Base-by-base conservation (phyloP, 2,113 vertebrate genomes). In the Tonatia bakeri region DNA sequence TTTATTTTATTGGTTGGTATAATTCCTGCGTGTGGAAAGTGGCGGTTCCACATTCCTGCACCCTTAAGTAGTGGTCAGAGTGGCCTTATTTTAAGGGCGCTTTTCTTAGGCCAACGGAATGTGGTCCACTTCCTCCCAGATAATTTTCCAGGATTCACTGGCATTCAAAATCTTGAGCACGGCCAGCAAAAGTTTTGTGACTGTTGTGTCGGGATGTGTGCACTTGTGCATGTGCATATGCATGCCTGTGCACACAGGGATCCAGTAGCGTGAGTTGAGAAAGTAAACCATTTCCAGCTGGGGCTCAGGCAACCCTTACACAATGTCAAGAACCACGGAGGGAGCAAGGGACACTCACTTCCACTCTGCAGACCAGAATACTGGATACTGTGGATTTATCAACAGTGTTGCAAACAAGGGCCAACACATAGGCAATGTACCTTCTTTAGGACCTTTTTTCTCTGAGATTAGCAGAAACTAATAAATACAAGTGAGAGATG, bases 1-100 rank as follows among this genome's bases (percentile, higher is more conserved):
- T 64, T 93, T 93, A 95, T 88, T 93, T 93, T 96, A 65, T 65
- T 16, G 61, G 6, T 8, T 91, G 33, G 65, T 75, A 65, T 20
- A 50, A 38, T 95, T 94, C 56, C 54, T 83, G 8, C 59, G 20
- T 88, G 22, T 16, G 22, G 9, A 86, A 19, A 70, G 76, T 52
- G 1, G 38, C 50, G 15, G 17, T 16, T 90, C 50, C 52, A 59
- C 31, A 81, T 84, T 59, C 40, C 45, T 76, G 24, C 26, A 77
- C 45, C 12, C 17, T 10, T 93, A 64, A 36, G 1, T 54, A 87
- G 52, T 85, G 64, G 43, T 22, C 40, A 82, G 31, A 89, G 56
- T 43, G 45, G 28, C 93, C 10, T 88, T 76, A 40, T 75, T 84
- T 84, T 94, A 88, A 50, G 73, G 28, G 15, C 7, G 81, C 17